Evolutionary conservation across 2,797 vertebrate genomes (phyloP).

Genomic region (Gymnothorax reevesii): DNA sequence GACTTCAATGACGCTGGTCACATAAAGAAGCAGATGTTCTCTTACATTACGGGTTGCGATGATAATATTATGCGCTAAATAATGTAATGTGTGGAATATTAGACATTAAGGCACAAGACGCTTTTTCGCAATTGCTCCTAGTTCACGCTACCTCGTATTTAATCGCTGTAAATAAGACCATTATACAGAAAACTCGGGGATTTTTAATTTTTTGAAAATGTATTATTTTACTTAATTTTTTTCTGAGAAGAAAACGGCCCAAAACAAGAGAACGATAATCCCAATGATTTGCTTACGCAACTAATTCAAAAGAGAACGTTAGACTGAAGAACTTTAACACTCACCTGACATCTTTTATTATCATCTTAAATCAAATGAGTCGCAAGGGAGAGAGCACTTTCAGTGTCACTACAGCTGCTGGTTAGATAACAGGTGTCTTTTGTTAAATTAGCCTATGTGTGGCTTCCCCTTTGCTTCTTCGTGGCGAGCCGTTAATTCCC

Average conservation of each 20-base stretch:
- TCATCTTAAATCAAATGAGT: background rate
- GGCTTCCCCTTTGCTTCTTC: background rate
- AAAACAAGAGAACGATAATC: background rate
- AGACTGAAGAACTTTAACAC: background rate
- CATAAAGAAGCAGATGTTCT: background rate
- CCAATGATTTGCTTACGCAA: background rate
- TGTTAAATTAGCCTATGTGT: background rate
- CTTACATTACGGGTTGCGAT: background rate
- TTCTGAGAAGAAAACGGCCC: background rate
- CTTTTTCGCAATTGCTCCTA: background rate
- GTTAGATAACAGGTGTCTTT: background rate
- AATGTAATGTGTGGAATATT: too few relatives aligned
- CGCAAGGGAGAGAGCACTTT: background rate
- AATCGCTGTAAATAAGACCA: background rate
- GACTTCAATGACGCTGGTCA: background rate
- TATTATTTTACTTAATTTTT: too few relatives aligned
- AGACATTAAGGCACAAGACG: background rate
- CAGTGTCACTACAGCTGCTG: background rate
- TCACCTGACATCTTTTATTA: background rate
- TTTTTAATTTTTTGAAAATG: too few relatives aligned
- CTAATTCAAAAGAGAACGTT: background rate
- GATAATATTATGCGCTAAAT: background rate
- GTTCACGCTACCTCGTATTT: background rate
- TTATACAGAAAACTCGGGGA: background rate
- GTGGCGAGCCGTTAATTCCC: background rate